A percentile compares a stretch with the other conserved stretches of the same genome.
Evolutionary conservation across 1,140 invertebrate species (phyloP).

Genomic region (Heliconius hewitsoni): DNA sequence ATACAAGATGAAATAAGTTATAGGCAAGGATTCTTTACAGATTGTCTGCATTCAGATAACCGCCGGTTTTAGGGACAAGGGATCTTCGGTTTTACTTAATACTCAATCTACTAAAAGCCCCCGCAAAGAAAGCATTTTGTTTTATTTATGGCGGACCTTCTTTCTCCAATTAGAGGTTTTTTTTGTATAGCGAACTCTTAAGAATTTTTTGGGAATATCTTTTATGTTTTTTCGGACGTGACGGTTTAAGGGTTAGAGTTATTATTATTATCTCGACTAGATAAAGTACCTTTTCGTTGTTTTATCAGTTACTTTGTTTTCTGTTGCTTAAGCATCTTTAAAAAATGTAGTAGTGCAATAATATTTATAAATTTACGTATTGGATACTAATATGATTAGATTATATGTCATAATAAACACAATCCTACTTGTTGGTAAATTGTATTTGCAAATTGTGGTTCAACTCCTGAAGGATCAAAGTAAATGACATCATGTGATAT

Average conservation of each 20-base stretch:
- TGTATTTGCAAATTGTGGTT: too few relatives aligned
- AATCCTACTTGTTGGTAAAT: too few relatives aligned
- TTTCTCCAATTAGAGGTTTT: conserved; percentile 11
- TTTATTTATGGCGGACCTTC: conserved; percentile 14
- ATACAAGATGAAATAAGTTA: not conserved
- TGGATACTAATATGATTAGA: too few relatives aligned
- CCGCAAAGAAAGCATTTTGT: conserved; percentile 14
- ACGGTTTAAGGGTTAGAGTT: not conserved
- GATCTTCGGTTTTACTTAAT: conserved; percentile 21
- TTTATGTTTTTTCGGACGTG: conserved; percentile 17
- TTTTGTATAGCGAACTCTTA: conserved; percentile 3
- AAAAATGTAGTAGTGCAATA: not conserved
- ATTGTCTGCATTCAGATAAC: conserved; percentile 38
- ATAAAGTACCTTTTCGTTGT: not conserved
- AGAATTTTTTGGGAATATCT: conserved; percentile 11
- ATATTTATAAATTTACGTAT: too few relatives aligned
- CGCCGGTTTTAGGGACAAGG: conserved; percentile 9
- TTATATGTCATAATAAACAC: too few relatives aligned
- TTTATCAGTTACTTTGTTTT: not conserved
- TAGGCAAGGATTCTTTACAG: not conserved
- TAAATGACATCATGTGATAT: too few relatives aligned
- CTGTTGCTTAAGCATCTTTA: not conserved
- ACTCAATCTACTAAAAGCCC: conserved; percentile 27
- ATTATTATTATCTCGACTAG: not conserved
- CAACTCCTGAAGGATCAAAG: too few relatives aligned